Conservation (phyloP, 2,113 vertebrate genomes). For the Apteryx mantelli region DNA sequence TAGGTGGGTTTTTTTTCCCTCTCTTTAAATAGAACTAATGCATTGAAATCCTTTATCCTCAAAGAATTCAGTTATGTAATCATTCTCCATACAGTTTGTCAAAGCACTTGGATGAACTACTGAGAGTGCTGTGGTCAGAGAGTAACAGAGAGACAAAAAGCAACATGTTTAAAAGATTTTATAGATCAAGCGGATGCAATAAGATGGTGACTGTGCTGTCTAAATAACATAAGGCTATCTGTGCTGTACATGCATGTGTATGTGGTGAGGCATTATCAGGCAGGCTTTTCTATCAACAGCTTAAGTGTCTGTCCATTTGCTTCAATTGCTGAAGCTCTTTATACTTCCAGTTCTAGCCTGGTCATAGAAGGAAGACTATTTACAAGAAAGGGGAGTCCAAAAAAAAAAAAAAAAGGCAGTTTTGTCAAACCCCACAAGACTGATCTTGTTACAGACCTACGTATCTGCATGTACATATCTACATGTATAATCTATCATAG, state of each 20-base stretch:
- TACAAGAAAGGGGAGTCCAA: neutral
- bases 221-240: neutral
- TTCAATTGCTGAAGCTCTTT: neutral
- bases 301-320: neutral
- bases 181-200: neutral
- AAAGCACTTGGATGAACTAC: neutral
- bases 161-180: neutral
- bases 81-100: neutral
- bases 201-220: neutral
- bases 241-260: neutral
- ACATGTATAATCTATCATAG: neutral
- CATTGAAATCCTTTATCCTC: neutral
- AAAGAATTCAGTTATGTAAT: neutral
- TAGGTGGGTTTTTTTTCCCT: rapidly evolving
- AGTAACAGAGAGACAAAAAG: neutral
- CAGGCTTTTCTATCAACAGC: neutral
- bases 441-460: neutral
- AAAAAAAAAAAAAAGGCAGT: neutral
- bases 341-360: neutral
- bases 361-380: neutral
- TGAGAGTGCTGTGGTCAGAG: neutral
- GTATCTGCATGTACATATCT: too few species aligned
- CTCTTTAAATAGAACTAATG: neutral
- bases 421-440: neutral
- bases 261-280: neutral